Evolutionary conservation across 1,140 invertebrate species (phyloP).

Genomic region (Lutraria rhynchaena): DNA sequence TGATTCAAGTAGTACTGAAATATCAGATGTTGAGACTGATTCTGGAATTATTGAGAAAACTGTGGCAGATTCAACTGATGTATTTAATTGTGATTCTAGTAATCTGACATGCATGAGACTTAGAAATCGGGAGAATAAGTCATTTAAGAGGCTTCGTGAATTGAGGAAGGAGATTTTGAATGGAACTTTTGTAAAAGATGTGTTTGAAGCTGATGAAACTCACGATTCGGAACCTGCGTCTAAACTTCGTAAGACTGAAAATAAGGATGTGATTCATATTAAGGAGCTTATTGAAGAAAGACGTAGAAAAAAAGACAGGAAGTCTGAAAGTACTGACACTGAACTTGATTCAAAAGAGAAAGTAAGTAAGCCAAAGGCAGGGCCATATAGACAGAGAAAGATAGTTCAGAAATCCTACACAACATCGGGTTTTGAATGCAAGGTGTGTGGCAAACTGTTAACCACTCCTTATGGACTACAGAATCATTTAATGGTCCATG

Average conservation of each 20-base stretch:
- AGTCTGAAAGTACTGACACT: background rate
- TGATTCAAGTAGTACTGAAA: background rate
- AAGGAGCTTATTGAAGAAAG: constrained; percentile 53
- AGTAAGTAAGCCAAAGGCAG: background rate
- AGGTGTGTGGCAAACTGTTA: constrained; percentile 49
- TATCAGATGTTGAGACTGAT: background rate
- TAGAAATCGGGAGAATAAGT: constrained; percentile 52
- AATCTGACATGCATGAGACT: constrained; percentile 45
- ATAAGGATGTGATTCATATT: constrained; percentile 52
- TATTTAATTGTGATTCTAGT: background rate
- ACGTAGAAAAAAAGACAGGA: constrained; percentile 35
- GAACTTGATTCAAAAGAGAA: constrained; percentile 12
- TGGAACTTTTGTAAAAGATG: constrained; percentile 43
- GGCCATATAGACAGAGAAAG: constrained; percentile 47
- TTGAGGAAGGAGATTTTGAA: constrained; percentile 42
- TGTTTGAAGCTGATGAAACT: constrained; percentile 31
- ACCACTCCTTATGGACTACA: constrained; percentile 55
- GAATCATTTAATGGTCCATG: constrained; percentile 60
- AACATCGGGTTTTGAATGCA: constrained; percentile 48
- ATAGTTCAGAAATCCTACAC: constrained; percentile 43
- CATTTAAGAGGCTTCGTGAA: constrained; percentile 46
- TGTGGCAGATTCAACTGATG: background rate
- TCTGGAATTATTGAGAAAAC: background rate
- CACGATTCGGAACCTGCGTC: constrained; percentile 17
- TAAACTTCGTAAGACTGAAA: constrained; percentile 31